Base-by-base conservation (phyloP, 30 jellyfish, hydroid and myxozoan species). In the Mastigias papua region DNA sequence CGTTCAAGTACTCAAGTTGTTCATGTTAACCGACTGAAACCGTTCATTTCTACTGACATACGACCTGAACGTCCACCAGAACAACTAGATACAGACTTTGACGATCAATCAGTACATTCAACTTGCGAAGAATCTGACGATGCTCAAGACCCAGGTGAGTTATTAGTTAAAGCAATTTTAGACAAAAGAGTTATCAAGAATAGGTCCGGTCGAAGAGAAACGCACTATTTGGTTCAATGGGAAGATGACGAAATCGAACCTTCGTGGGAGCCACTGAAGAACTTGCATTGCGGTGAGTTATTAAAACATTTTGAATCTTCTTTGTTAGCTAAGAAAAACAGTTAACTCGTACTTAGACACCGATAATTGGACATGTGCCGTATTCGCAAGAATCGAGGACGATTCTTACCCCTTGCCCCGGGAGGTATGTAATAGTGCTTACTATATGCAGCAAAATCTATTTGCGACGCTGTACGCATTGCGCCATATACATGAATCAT, bases 1-100 rank as follows among this genome's bases (percentile, higher is more conserved):
- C 65, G 89, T 10, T 32, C 62, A 7, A 7, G 35, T 27, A 51
- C 73, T 35, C 89, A 73, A 62, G 48, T 31, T 49, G 95, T 86
- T 60, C 95, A 84, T 37, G 93, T 84, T 37, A 70, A 51, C 26
- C 82, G 81, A 10, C 32, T 51, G n/a, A 84, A 84, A 28, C 88
- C 81, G 31, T 84, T 49, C 57, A 58, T 42, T n/a, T n/a, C n/a
- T n/a, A n/a, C 62, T 66, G 67, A 54, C 27, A 54, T 19, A 11
- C 27, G 26, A 54, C 26, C 67, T 21, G 27, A 54, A 54, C n/a
- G n/a, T n/a, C n/a, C n/a, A n/a, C n/a, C n/a, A n/a, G 27, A 11
- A 11, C 67, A 16, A 21, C 20, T 21, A 6, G 67, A 54, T n/a
- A n/a, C n/a, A 11, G 27, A 16, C 67, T 25, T 19, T 54, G 67